Evolutionary conservation across 2,797 vertebrate genomes (phyloP).

Genomic region (Eospalax fontanierii): DNA sequence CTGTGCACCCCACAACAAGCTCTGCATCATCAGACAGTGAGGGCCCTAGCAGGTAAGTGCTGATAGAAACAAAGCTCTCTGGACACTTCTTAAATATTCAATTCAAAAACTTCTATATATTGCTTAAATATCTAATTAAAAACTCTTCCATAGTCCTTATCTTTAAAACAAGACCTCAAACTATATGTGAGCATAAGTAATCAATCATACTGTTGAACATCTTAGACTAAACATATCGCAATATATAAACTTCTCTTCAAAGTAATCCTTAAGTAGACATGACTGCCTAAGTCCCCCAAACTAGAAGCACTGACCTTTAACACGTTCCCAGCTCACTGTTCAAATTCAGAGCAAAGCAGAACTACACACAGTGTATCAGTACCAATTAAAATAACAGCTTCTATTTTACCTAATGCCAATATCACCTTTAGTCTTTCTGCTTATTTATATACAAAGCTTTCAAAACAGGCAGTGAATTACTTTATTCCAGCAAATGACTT

Average conservation of each 20-base stretch:
- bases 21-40: neutral
- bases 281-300: neutral
- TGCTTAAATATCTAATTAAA: neutral
- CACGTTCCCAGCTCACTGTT: neutral
- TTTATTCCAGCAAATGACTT: constrained; percentile 64
- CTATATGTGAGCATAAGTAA: neutral
- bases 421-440: neutral
- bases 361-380: neutral
- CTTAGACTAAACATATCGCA: constrained; percentile 24
- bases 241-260: constrained; percentile 34
- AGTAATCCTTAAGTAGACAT: neutral
- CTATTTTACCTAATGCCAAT: neutral
- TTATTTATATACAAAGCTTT: neutral
- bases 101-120: neutral
- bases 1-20: neutral
- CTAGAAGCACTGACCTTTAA: neutral
- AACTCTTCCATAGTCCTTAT: neutral
- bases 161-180: neutral
- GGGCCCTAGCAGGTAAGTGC: neutral
- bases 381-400: constrained; percentile 4
- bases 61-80: neutral
- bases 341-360: constrained; percentile 36
- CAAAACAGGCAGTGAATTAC: constrained; percentile 54
- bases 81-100: neutral
- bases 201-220: neutral